Evolutionary conservation across 2,888 invertebrate species (phyloP).

Genomic region (Argyresthia albistria): DNA sequence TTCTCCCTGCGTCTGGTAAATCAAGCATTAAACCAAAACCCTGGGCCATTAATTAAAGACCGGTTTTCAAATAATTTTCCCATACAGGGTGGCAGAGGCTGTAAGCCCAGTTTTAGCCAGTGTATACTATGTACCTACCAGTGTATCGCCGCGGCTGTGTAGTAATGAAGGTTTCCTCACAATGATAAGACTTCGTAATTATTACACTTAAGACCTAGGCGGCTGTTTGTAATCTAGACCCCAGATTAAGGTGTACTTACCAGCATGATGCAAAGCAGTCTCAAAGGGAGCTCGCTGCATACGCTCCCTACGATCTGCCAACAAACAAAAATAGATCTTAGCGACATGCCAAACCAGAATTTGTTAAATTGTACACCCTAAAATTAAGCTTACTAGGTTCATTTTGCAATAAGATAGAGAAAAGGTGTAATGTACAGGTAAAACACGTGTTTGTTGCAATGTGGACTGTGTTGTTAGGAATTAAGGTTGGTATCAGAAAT

Average conservation of each 20-base stretch:
- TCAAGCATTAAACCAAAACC: no score
- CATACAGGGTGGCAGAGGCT: no score
- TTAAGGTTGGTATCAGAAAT: not conserved
- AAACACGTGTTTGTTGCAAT: not conserved
- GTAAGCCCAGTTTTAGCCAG: no score
- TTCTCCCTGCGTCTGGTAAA: no score
- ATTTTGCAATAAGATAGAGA: no score
- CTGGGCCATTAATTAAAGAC: no score
- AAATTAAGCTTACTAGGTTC: not conserved
- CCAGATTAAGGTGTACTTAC: slow-evolving; percentile 37
- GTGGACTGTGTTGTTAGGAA: not conserved
- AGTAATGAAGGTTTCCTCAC: no score
- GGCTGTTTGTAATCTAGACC: not conserved
- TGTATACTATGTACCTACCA: no score
- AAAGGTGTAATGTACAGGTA: not conserved
- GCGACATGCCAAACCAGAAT: not conserved
- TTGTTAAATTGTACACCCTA: not conserved
- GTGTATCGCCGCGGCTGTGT: no score
- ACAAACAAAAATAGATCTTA: slow-evolving; percentile 48
- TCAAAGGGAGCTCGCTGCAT: slow-evolving; percentile 73
- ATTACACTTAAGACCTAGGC: no score
- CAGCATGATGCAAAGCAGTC: slow-evolving; percentile 72
- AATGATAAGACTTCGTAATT: no score
- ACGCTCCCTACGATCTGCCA: slow-evolving; percentile 66
- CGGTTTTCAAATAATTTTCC: no score